Percentiles rank a stretch among this genome's conserved stretches.
phyloP scores from a whole-genome alignment of 1,140 invertebrate species.

The Drosophila pachea region DNA sequence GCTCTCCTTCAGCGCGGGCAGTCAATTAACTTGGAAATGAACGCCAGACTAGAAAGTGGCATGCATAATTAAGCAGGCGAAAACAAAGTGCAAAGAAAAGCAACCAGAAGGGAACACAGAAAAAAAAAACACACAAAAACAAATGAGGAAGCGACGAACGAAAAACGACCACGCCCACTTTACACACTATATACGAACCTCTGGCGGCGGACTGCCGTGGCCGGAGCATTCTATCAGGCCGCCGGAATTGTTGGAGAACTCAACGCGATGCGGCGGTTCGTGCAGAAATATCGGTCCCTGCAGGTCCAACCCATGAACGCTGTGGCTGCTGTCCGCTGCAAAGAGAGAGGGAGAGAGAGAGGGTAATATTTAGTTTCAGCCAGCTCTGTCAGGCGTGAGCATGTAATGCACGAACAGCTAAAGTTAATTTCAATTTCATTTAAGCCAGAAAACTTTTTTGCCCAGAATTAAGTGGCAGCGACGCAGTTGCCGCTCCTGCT shows the following conservation, averaged over 20 bases:
- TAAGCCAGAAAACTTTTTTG: conserved; percentile 53
- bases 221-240: conserved; percentile 89
- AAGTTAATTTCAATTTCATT: conserved; percentile 76
- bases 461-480: conserved; percentile 53
- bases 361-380: conserved; percentile 3
- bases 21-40: conserved; percentile 72
- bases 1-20: conserved; percentile 10
- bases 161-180: background rate
- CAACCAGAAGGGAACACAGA: too few species aligned
- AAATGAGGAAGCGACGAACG: too few species aligned
- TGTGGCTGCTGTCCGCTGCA: conserved; percentile 64
- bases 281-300: conserved; percentile 87
- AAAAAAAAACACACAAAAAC: too few species aligned
- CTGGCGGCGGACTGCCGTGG: conserved; percentile 87
- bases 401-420: conserved; percentile 35
- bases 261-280: conserved; percentile 89
- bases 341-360: conserved; percentile 29
- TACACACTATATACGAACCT: conserved; percentile 73
- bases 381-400: conserved; percentile 1
- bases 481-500: background rate
- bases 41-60: conserved; percentile 42
- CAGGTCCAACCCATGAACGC: conserved; percentile 82
- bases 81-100: conserved; percentile 36
- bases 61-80: conserved; percentile 70
- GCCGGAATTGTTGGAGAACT: conserved; percentile 92